Evolutionary conservation across 2,888 invertebrate genomes (phyloP).

Genomic region (Ennomos quercinarius): DNA sequence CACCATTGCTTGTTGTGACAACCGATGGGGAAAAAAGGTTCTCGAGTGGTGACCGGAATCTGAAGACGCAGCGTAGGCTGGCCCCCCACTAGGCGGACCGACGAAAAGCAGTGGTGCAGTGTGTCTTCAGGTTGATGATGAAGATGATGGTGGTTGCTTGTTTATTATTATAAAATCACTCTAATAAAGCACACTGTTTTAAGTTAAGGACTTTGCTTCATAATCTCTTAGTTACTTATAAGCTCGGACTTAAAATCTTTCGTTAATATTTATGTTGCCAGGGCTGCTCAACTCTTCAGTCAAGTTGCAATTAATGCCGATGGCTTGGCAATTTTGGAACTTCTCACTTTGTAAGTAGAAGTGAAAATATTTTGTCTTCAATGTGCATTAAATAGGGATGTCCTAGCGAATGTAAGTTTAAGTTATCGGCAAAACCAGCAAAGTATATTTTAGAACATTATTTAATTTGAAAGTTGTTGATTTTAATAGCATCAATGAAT

Average conservation of each 20-base stretch:
- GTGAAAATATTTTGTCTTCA: slow-evolving; percentile 13
- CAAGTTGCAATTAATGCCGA: slow-evolving; percentile 34
- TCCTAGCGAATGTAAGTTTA: slow-evolving; percentile 7
- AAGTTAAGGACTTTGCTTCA: slow-evolving; percentile 38
- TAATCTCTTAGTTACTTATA: slow-evolving; percentile 43
- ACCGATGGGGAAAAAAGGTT: too few relatives aligned
- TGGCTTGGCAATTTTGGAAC: slow-evolving; percentile 19
- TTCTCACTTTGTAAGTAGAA: slow-evolving; percentile 22
- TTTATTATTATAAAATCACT: slow-evolving; percentile 1
- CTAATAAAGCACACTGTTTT: slow-evolving; percentile 29
- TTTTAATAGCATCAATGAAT: too few relatives aligned
- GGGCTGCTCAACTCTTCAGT: slow-evolving; percentile 35
- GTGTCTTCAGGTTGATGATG: too few relatives aligned
- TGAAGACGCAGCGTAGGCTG: too few relatives aligned
- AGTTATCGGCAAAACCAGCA: too few relatives aligned
- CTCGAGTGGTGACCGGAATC: too few relatives aligned
- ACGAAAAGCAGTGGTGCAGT: too few relatives aligned
- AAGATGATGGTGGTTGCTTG: too few relatives aligned
- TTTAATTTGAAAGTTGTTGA: too few relatives aligned
- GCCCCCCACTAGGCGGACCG: too few relatives aligned
- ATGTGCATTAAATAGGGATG: slow-evolving; percentile 26
- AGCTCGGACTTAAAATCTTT: slow-evolving; percentile 38
- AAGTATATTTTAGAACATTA: too few relatives aligned
- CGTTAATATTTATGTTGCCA: slow-evolving; percentile 44
- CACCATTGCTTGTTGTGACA: too few relatives aligned